These are phyloP conservation scores for Atherinomorus stipes DNA, from an alignment of 2,113 vertebrate genomes.

Conservation along the genomic window DNA sequence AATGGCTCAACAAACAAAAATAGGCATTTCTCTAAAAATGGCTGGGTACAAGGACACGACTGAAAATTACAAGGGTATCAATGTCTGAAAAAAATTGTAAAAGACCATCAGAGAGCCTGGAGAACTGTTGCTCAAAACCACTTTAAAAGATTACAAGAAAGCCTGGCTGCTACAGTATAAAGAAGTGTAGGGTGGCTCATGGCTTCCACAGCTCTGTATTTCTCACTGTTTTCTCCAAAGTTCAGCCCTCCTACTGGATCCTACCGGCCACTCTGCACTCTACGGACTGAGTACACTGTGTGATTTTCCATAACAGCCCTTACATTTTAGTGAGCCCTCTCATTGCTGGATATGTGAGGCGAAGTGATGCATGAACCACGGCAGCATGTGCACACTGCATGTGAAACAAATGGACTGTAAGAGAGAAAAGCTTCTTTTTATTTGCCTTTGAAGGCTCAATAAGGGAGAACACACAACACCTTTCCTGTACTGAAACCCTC, in stretches of 20 bases:
- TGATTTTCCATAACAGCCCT: constrained; percentile 63
- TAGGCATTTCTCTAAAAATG: too few species aligned
- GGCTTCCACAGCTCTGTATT: not conserved
- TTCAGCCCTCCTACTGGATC: constrained; percentile 14
- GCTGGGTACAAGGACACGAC: too few species aligned
- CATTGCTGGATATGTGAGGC: constrained; percentile 31
- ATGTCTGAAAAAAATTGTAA: too few species aligned
- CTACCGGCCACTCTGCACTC: constrained; percentile 16
- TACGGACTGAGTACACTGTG: constrained; percentile 23
- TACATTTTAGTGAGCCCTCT: constrained; percentile 10
- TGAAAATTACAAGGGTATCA: too few species aligned
- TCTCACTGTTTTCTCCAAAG: not conserved
- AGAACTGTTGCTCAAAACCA: too few species aligned
- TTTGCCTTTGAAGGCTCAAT: not conserved
- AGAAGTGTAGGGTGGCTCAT: not conserved
- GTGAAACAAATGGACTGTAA: constrained; percentile 2
- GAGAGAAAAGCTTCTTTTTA: not conserved
- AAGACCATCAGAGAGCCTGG: too few species aligned
- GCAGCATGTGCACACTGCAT: not conserved
- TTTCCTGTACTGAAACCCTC: not conserved
- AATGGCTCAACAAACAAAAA: too few species aligned
- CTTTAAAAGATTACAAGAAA: not conserved
- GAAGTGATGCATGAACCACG: constrained; percentile 10
- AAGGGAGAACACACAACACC: not conserved
- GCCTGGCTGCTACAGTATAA: not conserved